Percentiles rank a stretch among this genome's conserved stretches.
phyloP scores from a whole-genome alignment of 2,797 vertebrate species.

The Sebastes ruberrimus region DNA sequence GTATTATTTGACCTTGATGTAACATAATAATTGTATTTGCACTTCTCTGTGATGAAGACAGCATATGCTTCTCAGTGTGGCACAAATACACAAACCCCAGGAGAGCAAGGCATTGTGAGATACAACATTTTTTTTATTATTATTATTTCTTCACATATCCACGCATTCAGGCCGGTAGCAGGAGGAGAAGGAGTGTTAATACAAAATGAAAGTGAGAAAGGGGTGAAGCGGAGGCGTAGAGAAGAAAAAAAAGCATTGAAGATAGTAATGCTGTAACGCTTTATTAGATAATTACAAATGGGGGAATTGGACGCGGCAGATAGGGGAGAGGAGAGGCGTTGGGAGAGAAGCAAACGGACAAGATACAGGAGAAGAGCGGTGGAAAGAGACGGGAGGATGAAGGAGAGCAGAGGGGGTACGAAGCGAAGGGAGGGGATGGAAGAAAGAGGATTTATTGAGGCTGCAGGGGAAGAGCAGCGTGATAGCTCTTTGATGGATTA shows the following conservation, averaged over 20 bases:
- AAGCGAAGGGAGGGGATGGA: slow-evolving; percentile 42
- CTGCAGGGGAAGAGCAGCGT: slow-evolving; percentile 71
- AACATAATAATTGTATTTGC: not conserved
- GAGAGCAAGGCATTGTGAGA: slow-evolving; percentile 7
- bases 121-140: not conserved
- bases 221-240: not conserved
- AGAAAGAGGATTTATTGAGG: slow-evolving; percentile 75
- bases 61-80: not conserved
- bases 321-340: slow-evolving; percentile 6
- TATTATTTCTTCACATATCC: not conserved
- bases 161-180: not conserved
- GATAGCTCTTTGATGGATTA: slow-evolving; percentile 77
- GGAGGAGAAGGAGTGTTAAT: slow-evolving; percentile 7
- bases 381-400: slow-evolving; percentile 11
- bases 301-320: slow-evolving; percentile 30
- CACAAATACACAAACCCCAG: not conserved
- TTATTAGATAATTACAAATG: slow-evolving; percentile 52
- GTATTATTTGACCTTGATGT: slow-evolving; percentile 10
- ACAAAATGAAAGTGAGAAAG: slow-evolving; percentile 15
- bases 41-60: slow-evolving; percentile 14
- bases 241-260: not conserved
- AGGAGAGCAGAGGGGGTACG: slow-evolving; percentile 17
- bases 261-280: slow-evolving; percentile 30
- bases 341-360: slow-evolving; percentile 5
- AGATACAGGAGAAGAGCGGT: slow-evolving; percentile 21